phyloP scores from a whole-genome alignment of 2,113 vertebrate species.

The Ptyas mucosa region DNA sequence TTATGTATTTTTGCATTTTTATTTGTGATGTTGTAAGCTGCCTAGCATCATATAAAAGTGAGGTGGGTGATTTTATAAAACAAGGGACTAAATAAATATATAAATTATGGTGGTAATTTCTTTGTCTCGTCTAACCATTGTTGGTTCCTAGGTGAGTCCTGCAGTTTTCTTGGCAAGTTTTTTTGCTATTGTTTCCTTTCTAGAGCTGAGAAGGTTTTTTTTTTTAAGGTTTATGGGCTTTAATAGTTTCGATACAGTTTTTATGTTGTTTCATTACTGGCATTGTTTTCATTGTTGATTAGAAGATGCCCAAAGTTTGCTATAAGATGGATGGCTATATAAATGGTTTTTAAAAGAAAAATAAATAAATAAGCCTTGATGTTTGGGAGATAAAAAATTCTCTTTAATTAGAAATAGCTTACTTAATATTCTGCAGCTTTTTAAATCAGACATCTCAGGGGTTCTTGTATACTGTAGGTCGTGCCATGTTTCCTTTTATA shows the following conservation, averaged over 20 bases:
- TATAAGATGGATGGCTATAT: not conserved
- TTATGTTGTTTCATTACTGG: not conserved
- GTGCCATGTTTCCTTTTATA: not conserved
- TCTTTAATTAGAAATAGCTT: not conserved
- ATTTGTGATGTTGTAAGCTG: not conserved
- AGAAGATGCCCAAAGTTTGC: not conserved
- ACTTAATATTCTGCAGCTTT: rapidly evolving
- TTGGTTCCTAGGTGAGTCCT: not conserved
- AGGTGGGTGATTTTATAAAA: not conserved
- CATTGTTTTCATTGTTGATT: not conserved
- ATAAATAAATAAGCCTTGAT: not conserved
- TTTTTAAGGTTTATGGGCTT: not conserved
- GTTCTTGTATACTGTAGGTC: not conserved
- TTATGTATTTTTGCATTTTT: not conserved
- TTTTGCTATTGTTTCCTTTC: not conserved
- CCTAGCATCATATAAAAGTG: too few species aligned
- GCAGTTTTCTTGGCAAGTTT: not conserved
- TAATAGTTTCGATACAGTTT: not conserved
- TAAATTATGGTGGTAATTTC: not conserved
- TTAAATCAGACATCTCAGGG: conserved; percentile 27
- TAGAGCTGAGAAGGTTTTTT: not conserved
- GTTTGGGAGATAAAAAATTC: not conserved
- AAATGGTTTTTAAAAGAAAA: not conserved
- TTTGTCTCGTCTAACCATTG: not conserved
- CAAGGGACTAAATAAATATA: not conserved